phyloP scores from a whole-genome alignment of 2,888 invertebrate species.

The Perdita meconis region DNA sequence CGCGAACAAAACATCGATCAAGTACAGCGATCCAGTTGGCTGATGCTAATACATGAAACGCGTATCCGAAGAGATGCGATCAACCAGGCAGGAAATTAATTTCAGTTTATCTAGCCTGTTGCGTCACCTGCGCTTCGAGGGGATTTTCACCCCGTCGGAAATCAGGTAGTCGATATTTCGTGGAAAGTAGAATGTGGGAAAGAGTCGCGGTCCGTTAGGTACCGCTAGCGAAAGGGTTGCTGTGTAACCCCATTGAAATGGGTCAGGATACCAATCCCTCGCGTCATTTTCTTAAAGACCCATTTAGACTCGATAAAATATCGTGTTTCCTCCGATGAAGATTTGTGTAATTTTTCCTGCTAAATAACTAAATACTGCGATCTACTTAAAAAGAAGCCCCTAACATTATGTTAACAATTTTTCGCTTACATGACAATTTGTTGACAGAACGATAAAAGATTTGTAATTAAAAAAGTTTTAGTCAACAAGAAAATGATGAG shows the following conservation, averaged over 20 bases:
- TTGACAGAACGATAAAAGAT: too few relatives aligned
- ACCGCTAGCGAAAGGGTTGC: slow-evolving; percentile 79
- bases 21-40: neutral
- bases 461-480: too few relatives aligned
- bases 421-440: too few relatives aligned
- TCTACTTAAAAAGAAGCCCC: too few relatives aligned
- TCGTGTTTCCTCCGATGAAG: slow-evolving; percentile 72
- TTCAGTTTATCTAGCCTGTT: slow-evolving; percentile 39
- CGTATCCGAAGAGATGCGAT: slow-evolving; percentile 1
- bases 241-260: slow-evolving; percentile 70
- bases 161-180: slow-evolving; percentile 71
- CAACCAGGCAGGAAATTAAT: slow-evolving; percentile 58
- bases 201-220: slow-evolving; percentile 79
- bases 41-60: slow-evolving; percentile 5
- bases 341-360: slow-evolving; percentile 9
- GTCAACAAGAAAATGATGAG: too few relatives aligned
- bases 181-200: slow-evolving; percentile 82
- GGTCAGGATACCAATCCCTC: slow-evolving; percentile 76
- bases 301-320: slow-evolving; percentile 77
- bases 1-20: neutral
- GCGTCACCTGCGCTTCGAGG: slow-evolving; percentile 62
- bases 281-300: slow-evolving; percentile 75
- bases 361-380: too few relatives aligned
- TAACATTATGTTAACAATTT: too few relatives aligned
- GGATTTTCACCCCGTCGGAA: slow-evolving; percentile 46